Conservation (phyloP, 1,140 invertebrate genomes). For the Holotrichia oblita region DNA sequence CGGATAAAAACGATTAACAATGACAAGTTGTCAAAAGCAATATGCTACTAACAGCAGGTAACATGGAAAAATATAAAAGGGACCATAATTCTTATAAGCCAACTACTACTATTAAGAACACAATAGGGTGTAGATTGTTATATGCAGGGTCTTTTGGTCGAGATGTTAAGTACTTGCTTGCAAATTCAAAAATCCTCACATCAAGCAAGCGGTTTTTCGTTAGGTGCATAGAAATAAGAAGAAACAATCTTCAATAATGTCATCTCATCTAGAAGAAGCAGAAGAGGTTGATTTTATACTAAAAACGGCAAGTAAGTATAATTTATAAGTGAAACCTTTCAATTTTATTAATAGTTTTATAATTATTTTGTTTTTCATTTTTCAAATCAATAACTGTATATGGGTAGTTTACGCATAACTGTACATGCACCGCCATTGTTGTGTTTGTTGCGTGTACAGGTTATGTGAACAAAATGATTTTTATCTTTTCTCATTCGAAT, state of each 20-base stretch:
- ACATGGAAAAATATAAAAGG: no score
- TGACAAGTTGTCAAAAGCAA: background rate
- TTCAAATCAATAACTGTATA: conserved; percentile 21
- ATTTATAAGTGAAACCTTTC: background rate
- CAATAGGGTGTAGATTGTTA: no score
- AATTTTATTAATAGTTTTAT: no score
- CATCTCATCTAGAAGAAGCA: conserved; percentile 50
- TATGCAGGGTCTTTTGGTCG: background rate
- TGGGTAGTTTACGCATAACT: conserved; percentile 26
- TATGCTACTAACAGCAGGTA: background rate
- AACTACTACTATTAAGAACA: no score
- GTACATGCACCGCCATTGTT: conserved; percentile 29
- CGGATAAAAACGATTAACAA: background rate
- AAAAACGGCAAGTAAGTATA: conserved; percentile 59
- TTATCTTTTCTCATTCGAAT: background rate
- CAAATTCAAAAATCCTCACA: conserved; percentile 18
- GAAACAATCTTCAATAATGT: conserved; percentile 40
- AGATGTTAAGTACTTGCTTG: background rate
- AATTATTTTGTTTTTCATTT: no score
- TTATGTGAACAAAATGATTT: conserved; percentile 28
- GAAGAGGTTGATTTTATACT: conserved; percentile 59
- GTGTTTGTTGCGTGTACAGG: conserved; percentile 30
- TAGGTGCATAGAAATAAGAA: background rate
- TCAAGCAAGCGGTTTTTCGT: conserved; percentile 14
- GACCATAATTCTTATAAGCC: no score